Conservation (phyloP, 1,140 invertebrate species). For the Drosophila santomea region DNA sequence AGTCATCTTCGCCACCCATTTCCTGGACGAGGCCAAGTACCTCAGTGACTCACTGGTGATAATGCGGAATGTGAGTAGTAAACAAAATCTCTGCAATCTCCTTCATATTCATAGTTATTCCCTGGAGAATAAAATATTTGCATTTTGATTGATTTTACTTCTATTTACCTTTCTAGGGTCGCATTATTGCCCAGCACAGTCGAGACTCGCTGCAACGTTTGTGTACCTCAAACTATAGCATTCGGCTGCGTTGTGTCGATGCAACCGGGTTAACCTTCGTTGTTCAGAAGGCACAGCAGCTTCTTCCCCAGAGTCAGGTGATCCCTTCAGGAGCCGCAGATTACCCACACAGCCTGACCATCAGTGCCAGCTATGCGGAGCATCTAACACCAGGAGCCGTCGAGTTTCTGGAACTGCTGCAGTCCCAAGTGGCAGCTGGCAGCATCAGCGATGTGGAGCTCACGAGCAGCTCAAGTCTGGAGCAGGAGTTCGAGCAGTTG, state of each 20-base stretch:
- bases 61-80: slow-evolving; percentile 86
- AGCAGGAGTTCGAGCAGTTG: slow-evolving; percentile 74
- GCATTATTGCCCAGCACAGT: slow-evolving; percentile 78
- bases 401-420: slow-evolving; percentile 61
- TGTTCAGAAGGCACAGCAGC: slow-evolving; percentile 30
- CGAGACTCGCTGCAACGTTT: slow-evolving; percentile 70
- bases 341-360: slow-evolving; percentile 26
- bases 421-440: slow-evolving; percentile 37
- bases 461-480: slow-evolving; percentile 63
- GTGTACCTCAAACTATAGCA: slow-evolving; percentile 67
- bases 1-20: slow-evolving; percentile 90
- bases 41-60: slow-evolving; percentile 88
- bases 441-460: slow-evolving; percentile 54
- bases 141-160: too few relatives aligned
- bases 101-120: neutral
- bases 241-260: slow-evolving; percentile 62
- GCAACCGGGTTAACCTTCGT: slow-evolving; percentile 24
- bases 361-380: slow-evolving; percentile 56
- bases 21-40: slow-evolving; percentile 89
- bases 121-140: too few relatives aligned
- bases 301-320: slow-evolving; percentile 46
- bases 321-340: slow-evolving; percentile 13
- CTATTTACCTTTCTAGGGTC: slow-evolving; percentile 50
- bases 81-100: neutral
- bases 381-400: slow-evolving; percentile 50